Base-by-base conservation (phyloP, 2,113 vertebrate genomes). In the Salminus brasiliensis region DNA sequence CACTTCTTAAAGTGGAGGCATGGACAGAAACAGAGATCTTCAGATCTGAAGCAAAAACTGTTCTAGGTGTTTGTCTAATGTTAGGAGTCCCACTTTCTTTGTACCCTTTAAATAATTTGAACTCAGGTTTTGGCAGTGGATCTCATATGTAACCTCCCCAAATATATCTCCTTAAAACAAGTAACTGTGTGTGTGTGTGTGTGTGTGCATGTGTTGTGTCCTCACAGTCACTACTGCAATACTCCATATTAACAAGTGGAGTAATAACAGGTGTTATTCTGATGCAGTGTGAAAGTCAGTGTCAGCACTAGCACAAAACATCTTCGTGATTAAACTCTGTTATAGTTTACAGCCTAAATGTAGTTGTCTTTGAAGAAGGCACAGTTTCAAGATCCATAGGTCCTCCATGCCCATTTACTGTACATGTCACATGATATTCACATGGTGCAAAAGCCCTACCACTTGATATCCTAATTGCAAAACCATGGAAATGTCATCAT, bases 361-460 rank as follows among this genome's bases (percentile, higher is more conserved):
- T 12, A 3, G 12, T 13, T 15, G 9, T 30, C n/a, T n/a, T n/a
- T n/a, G n/a, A 32, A 11, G 29, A 32, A 62, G 30, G 12, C 6
- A 30, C 16, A 30, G 2, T n/a, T 27, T 13, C 43, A 45, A 15
- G 43, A 45, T 13, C 43, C 16, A 45, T 45, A 49, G 6, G 34
- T 3, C 30, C 34, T 16, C 49, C 45, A 65, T 55, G 32, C 53
- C 74, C 74, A 43, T 72, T 71, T 43, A n/a, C n/a, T n/a, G n/a
- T n/a, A 10, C 41, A 75, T 34, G 23, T 72, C 11, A 57, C 67
- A 67, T 66, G 34, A 68, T 74, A 41, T 45, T 73, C n/a, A 23
- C 23, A 32, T 30, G 2, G 23, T 39, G 41, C 47, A 60, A 66
- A 68, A 74, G 32, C 4, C 41, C 21, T 27, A 59, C 29, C 21